Evolutionary conservation across 2,113 vertebrate genomes (phyloP).

Genomic region (mouse (Mus musculus)): GRCm39 chr5:106037001-106037500

Average conservation of each 20-base stretch:
- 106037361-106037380: conserved; percentile 72
- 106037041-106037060: conserved; percentile 86
- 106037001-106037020: conserved; percentile 86
- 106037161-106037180: conserved; percentile 54
- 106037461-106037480: conserved; percentile 74
- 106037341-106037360: conserved; percentile 71
- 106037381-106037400: conserved; percentile 78
- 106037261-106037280: conserved; percentile 54
- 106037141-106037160: conserved; percentile 63
- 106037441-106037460: conserved; percentile 72
- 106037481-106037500: conserved; percentile 72
- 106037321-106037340: conserved; percentile 72
- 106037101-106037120: conserved; percentile 64
- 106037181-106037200: conserved; percentile 55
- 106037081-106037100: conserved; percentile 86
- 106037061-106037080: conserved; percentile 93
- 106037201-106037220: conserved; percentile 56
- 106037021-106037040: conserved; percentile 86
- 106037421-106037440: conserved; percentile 67
- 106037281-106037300: conserved; percentile 46
- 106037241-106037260: conserved; percentile 58
- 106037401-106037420: conserved; percentile 59
- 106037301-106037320: conserved; percentile 65
- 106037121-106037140: conserved; percentile 63
- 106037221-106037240: conserved; percentile 44